Evolutionary conservation across 2,888 invertebrate species (phyloP).

Genomic region (Chrysopilus asiliformis): DNA sequence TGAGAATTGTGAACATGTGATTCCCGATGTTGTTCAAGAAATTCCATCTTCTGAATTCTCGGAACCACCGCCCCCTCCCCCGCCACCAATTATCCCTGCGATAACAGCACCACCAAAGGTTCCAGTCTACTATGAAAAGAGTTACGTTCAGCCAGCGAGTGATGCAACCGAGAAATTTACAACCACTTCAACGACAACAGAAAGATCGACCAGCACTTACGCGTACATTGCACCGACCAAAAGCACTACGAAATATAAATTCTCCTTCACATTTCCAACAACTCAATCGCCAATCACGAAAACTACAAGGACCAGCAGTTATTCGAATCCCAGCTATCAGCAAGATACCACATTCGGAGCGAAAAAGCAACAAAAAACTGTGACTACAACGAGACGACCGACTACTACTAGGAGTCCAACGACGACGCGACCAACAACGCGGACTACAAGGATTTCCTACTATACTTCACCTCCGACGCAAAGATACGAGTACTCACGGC

Average conservation of each 20-base stretch:
- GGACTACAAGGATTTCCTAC: background rate
- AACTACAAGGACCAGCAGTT: background rate
- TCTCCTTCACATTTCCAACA: background rate
- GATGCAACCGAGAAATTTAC: background rate
- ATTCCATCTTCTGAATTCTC: background rate
- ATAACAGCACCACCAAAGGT: constrained; percentile 9
- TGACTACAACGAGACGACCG: constrained; percentile 5
- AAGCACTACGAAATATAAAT: background rate
- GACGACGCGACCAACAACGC: background rate
- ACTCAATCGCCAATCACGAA: constrained; percentile 1
- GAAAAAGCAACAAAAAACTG: constrained; percentile 7
- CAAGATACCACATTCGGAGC: background rate
- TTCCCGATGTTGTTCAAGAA: background rate
- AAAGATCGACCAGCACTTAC: background rate
- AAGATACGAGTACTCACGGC: too few relatives aligned
- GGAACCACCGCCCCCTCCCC: constrained; percentile 1
- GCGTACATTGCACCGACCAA: background rate
- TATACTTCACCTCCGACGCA: too few relatives aligned
- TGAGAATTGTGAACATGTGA: constrained; percentile 33
- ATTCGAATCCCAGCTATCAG: background rate
- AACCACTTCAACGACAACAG: background rate
- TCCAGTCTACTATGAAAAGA: background rate
- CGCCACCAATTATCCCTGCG: constrained; percentile 5
- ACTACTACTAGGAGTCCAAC: constrained; percentile 8
- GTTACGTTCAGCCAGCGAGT: too few relatives aligned